Base-by-base conservation (phyloP, 2,888 invertebrate genomes). In the Caenorhabditis sp. region DNA sequence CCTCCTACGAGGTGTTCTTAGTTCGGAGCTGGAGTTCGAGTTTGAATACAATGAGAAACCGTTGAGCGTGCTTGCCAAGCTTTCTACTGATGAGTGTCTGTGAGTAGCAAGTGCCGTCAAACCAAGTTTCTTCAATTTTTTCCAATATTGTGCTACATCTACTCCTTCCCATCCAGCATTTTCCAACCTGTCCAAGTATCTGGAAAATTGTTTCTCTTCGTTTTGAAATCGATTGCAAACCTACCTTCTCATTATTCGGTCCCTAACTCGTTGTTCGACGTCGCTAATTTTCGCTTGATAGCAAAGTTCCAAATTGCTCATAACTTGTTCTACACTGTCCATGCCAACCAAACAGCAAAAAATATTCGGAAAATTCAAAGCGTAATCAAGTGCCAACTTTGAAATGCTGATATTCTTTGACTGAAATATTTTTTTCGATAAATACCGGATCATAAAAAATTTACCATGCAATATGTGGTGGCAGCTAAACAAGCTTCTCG, bases 131-230 rank as follows among this genome's bases (percentile, higher is more conserved):
- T 86, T 81, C 50, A 84, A 66, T 64, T 81, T 76, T 49, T 82
- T 81, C 81, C 88, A 83, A 81, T 92, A 92, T 43, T 84, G 86
- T 51, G 88, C 85, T 66, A 92, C 88, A 88, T 92, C 92, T 70
- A 90, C 88, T 60, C 91, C 92, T 89, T 93, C 92, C 93, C 93
- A 93, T 82, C 92, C 79, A 82, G 90, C 89, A 88, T 92, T 92
- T 90, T 92, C 79, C 89, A 90, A 70, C 8, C 88, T 86, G 43
- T 86, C 84, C 76, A 89, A 86, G 76, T 83, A 83, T 54, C 84
- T 84, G 61, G 63, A 81, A 26, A n/a, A n/a, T n/a, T n/a, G 24
- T 24, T 37, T 19, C 26, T 1, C 27, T 19, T 1, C 24, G 27
- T 1, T 57, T 49, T 53, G 23, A 26, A 19, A 43, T 19, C 10